Evolutionary conservation across 2,113 vertebrate genomes (phyloP).

Genomic region (Xiphophorus hellerii): DNA sequence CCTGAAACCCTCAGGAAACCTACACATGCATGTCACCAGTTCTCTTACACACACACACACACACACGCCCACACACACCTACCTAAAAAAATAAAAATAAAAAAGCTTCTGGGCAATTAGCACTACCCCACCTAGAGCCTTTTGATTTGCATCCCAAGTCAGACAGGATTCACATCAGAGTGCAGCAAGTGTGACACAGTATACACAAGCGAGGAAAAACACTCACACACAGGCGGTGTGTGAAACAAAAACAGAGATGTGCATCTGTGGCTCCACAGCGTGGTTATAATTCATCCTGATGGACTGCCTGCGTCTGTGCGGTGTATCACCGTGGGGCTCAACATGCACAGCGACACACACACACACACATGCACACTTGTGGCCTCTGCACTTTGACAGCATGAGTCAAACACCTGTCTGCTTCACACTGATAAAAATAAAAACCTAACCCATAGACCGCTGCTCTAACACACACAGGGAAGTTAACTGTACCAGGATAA

Average conservation of each 20-base stretch:
- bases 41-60: conserved; percentile 29
- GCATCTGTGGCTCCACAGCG: conserved; percentile 39
- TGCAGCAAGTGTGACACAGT: conserved; percentile 66
- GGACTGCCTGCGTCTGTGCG: conserved; percentile 59
- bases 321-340: conserved; percentile 59
- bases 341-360: background rate
- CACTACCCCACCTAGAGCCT: conserved; percentile 69
- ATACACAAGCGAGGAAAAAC: conserved; percentile 14
- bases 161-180: conserved; percentile 70
- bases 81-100: conserved; percentile 44
- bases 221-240: conserved; percentile 12
- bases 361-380: conserved; percentile 32
- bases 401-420: conserved; percentile 43
- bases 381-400: conserved; percentile 25
- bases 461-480: background rate
- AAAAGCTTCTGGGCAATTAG: conserved; percentile 63
- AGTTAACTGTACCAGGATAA: background rate
- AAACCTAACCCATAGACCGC: background rate
- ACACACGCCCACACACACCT: conserved; percentile 19
- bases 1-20: conserved; percentile 84
- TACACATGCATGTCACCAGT: conserved; percentile 27
- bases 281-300: conserved; percentile 71
- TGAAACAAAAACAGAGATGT: conserved; percentile 57
- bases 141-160: conserved; percentile 76
- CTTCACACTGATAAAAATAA: conserved; percentile 21